Evolutionary conservation across 1,140 invertebrate species (phyloP), one percentile per base, ranked within the genome.

Genomic region (Centruroides sculpturatus): DNA sequence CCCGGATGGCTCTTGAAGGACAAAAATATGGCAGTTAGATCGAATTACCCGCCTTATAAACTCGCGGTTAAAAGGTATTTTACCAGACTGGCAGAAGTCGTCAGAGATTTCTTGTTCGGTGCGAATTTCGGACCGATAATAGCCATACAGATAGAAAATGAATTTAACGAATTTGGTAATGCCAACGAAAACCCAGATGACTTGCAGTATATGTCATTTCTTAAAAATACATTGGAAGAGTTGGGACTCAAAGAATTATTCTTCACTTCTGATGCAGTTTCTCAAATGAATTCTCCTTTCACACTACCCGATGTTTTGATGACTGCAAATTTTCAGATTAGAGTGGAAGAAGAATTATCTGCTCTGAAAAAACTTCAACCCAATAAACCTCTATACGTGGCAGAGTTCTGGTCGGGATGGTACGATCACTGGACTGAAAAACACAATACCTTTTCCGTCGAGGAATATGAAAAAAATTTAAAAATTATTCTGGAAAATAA

Each of bases 391-490:
- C 52, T 71, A 7, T 67, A 71, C 12, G 73, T 72, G 51, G 70
- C 70, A 0, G 73, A 74, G 57, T 75, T 69, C 62, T 75, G 74
- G 59, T 63, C 73, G 8, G 73, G 72, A 34, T 72, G 70, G 71
- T 61, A 71, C n/a, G 71, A 73, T 57, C 67, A 70, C 47, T 73
- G 71, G 72, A 61, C 64, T n/a, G 53, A 61, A n/a, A 61, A 55
- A 12, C 71, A 72, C 63, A 55, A 64, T 34, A 67, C 50, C 5
- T 59, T 56, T 50, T 8, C 54, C 3, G 41, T 61, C 12, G 46
- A 48, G 3, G 52, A 35, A 4, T 60, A 69, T 11, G 57, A 62
- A 5, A 12, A 57, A 48, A 23, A 62, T 11, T 54, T 71, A 41
- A 59, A 70, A 51, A 55, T 60, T 12, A 70, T 73, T 50, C 56